Evolutionary conservation across 53 echinoderm and acorn worm species (phyloP).

Genomic region (Astropecten irregularis): DNA sequence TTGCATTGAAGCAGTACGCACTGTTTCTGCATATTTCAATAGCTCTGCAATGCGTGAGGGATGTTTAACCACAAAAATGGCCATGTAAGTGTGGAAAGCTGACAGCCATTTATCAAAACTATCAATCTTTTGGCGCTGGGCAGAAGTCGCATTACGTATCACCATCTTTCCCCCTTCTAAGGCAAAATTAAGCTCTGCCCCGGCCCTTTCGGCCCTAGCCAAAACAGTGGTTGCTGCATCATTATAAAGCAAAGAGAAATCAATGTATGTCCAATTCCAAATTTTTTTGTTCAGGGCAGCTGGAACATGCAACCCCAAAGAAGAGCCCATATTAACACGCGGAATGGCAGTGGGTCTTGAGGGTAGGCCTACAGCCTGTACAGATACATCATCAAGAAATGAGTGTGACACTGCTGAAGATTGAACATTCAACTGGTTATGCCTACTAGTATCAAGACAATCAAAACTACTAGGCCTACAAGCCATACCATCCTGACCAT

Average conservation of each 20-base stretch:
- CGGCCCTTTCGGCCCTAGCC: neutral
- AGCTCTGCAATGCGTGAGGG: neutral
- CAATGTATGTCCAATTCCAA: neutral
- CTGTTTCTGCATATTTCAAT: slow-evolving; percentile 7
- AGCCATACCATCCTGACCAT: too few species aligned
- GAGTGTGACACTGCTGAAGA: too few species aligned
- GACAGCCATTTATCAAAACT: neutral
- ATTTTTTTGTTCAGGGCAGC: neutral
- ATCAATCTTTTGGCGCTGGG: neutral
- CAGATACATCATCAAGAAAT: too few species aligned
- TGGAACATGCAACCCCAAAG: neutral
- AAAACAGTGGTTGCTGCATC: neutral
- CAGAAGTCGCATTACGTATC: neutral
- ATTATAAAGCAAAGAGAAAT: neutral
- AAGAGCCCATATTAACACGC: neutral
- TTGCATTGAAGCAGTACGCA: neutral
- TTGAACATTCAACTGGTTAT: too few species aligned
- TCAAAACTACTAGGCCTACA: too few species aligned
- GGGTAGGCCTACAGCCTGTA: too few species aligned
- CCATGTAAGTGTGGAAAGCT: neutral
- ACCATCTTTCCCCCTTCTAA: neutral
- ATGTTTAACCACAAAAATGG: neutral
- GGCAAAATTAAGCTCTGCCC: neutral
- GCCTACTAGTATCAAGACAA: too few species aligned
- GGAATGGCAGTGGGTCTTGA: too few species aligned